Conservation (phyloP, 2,797 vertebrate species). For the Cryptoprocta ferox region DNA sequence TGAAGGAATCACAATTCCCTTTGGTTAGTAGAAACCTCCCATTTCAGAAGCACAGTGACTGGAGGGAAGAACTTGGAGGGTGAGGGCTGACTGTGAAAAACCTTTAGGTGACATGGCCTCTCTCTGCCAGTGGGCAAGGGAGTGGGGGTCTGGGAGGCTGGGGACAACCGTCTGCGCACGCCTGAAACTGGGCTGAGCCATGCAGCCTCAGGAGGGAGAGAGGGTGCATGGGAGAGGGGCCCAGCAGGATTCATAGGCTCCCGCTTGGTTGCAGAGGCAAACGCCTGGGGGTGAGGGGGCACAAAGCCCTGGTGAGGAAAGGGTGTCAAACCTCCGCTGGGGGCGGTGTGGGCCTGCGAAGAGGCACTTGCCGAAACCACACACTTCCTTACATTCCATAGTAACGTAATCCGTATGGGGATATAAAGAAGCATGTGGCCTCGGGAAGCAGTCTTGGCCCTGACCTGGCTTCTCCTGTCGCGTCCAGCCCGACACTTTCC, state of each 20-base stretch:
- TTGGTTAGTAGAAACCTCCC: not conserved
- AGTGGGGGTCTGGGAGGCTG: not conserved
- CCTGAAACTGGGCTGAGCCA: not conserved
- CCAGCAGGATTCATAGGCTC: not conserved
- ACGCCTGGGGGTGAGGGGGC: not conserved
- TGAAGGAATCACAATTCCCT: not conserved
- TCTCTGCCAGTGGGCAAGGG: not conserved
- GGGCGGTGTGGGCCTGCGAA: not conserved
- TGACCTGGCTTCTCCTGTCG: not conserved
- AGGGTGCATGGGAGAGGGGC: not conserved
- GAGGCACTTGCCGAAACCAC: conserved; percentile 93
- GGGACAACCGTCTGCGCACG: no score
- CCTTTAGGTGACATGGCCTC: not conserved
- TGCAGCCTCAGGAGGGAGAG: not conserved
- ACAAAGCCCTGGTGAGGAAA: not conserved
- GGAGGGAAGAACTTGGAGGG: not conserved
- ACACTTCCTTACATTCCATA: conserved; percentile 99
- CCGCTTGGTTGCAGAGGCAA: not conserved
- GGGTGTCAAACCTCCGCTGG: not conserved
- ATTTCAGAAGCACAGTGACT: not conserved
- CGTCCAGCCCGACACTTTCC: not conserved
- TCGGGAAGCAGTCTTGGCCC: conserved; percentile 82
- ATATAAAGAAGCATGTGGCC: conserved; percentile 99
- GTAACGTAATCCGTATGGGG: conserved; percentile 96
- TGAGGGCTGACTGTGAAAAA: not conserved